Percentiles rank a stretch among this genome's conserved stretches.
These are phyloP conservation scores for Polypterus bichir DNA, from an alignment of 2,113 vertebrate genomes.

Conservation along the genomic window DNA sequence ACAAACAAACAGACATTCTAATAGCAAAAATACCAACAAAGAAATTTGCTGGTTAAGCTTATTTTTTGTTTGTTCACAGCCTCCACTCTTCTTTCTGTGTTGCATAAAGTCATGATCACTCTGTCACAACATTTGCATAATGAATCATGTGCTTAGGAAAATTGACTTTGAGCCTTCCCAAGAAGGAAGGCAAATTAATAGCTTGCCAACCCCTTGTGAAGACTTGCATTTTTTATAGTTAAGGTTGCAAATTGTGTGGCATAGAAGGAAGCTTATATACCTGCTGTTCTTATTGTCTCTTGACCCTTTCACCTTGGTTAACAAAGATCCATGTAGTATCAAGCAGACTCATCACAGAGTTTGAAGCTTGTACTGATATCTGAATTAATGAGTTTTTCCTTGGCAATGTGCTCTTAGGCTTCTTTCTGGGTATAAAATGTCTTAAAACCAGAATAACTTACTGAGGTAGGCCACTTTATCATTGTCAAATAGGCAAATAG, in stretches of 20 bases:
- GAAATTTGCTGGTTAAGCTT: too few relatives aligned
- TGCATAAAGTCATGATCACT: slow-evolving; percentile 4
- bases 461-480: neutral
- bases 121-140: neutral
- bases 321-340: neutral
- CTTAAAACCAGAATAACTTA: neutral
- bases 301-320: neutral
- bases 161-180: neutral
- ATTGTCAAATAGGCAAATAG: neutral
- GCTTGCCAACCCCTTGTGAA: too few relatives aligned
- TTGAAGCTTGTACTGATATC: neutral
- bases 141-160: slow-evolving; percentile 8
- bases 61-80: too few relatives aligned
- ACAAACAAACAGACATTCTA: too few relatives aligned
- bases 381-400: neutral
- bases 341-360: neutral
- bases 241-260: neutral
- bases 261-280: neutral
- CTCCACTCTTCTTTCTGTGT: neutral
- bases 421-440: neutral
- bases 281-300: neutral
- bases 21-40: too few relatives aligned
- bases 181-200: too few relatives aligned
- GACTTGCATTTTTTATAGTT: neutral
- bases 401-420: neutral